Evolutionary conservation across 2,888 invertebrate species (phyloP).

Genomic region (Eumacrocentrus americanus): DNA sequence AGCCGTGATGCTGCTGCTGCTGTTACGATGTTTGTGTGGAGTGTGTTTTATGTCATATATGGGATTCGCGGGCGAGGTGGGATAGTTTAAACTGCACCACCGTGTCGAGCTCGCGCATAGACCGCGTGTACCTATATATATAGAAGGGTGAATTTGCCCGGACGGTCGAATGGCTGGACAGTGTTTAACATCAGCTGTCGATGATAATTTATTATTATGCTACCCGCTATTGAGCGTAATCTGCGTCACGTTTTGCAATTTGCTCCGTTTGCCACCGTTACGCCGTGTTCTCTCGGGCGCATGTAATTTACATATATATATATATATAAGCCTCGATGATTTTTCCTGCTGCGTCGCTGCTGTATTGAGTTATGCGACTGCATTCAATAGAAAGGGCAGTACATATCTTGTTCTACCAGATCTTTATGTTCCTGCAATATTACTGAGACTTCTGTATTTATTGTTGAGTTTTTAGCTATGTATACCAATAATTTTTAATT

Average conservation of each 20-base stretch:
- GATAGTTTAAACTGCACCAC: neutral
- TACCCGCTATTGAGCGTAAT: constrained; percentile 50
- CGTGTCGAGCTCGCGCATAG: neutral
- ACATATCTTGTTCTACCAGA: too few relatives aligned
- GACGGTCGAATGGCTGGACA: constrained; percentile 32
- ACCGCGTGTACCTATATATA: constrained; percentile 1
- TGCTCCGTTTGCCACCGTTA: constrained; percentile 31
- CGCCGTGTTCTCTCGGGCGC: too few relatives aligned
- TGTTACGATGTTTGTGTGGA: constrained; percentile 40
- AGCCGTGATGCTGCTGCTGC: constrained; percentile 10
- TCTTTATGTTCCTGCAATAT: too few relatives aligned
- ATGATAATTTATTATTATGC: constrained; percentile 57
- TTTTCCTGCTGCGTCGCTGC: too few relatives aligned
- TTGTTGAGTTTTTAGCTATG: too few relatives aligned
- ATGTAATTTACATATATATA: too few relatives aligned
- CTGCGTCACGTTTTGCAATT: constrained; percentile 56
- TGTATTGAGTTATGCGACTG: too few relatives aligned
- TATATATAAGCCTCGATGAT: too few relatives aligned
- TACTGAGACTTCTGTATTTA: too few relatives aligned
- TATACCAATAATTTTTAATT: too few relatives aligned
- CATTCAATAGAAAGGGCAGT: too few relatives aligned
- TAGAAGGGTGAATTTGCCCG: constrained; percentile 33
- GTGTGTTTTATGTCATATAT: constrained; percentile 41
- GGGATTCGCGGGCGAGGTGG: constrained; percentile 26
- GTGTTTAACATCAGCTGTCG: constrained; percentile 51